Evolutionary conservation across 1,140 invertebrate genomes (phyloP), one percentile per base, ranked within the genome.

Genomic region (Drosophila hydei): DNA sequence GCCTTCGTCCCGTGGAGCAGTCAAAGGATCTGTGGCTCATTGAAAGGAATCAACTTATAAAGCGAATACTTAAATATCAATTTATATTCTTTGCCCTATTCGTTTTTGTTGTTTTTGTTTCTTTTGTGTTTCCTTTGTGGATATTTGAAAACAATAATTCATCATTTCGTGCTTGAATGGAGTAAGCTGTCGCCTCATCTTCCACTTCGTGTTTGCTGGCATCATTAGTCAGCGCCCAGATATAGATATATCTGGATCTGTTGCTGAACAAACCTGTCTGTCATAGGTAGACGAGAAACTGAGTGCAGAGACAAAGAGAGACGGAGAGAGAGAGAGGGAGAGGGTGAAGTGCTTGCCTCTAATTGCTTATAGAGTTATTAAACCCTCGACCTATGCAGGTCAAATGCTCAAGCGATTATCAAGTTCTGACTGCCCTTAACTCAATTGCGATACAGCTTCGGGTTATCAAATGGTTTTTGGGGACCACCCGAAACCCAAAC

Each of bases 361-460:
- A 42, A 42, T 42, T 42, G 38, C 38, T 42, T 42, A 42, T 42
- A 42, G 38, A 42, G 38, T 42, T 42, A 42, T 42, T 42, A 42
- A 8, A 6, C 38, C 6, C 16, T 42, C n/a, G 38, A 42, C 14
- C 38, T 42, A 16, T 4, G 38, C 30, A 11, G 30, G 30, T 33
- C 30, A 33, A 33, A 33, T 33, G 11, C 30, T 33, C 30, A 11
- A 12, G 30, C 9, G 30, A 33, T 33, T 12, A 33, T 33, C 30
- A 33, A 33, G 30, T 33, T 33, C 30, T 11, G 9, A 33, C 30
- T 33, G 11, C 9, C 9, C 3, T 11, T 11, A 30, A 30, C 27
- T 30, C 9, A 30, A 30, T 30, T 30, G 7, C 27, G 27, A 30
- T 30, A 30, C 11, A 33, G 30, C 9, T 33, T 33, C 9, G 30